Evolutionary conservation across 2,113 vertebrate genomes (phyloP).

Genomic region (Microtus montanus): DNA sequence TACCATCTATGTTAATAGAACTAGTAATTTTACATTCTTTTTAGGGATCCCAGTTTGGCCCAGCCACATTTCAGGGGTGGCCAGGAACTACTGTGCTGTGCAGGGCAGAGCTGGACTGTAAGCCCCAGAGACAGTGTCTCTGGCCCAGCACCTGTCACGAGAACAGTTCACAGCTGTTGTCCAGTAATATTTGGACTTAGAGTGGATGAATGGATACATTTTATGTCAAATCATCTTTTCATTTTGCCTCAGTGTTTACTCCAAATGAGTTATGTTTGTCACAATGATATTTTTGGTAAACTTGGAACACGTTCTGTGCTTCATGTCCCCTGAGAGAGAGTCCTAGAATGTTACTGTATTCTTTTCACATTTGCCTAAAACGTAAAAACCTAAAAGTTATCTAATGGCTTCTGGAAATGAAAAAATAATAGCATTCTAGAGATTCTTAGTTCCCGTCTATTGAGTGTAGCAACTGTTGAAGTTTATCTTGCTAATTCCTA

Average conservation of each 20-base stretch:
- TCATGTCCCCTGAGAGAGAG: neutral
- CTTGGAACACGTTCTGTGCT: neutral
- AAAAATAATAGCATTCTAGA: conserved; percentile 1
- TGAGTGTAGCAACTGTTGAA: neutral
- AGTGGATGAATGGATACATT: conserved; percentile 36
- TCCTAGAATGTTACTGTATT: conserved; percentile 29
- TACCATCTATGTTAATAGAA: neutral
- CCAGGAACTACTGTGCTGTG: neutral
- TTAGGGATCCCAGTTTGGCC: neutral
- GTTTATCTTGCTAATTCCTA: conserved; percentile 34
- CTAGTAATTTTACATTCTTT: neutral
- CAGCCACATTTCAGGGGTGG: neutral
- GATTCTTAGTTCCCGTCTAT: neutral
- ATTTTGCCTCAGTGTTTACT: conserved; percentile 1
- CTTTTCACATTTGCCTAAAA: conserved; percentile 46
- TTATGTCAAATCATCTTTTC: conserved; percentile 18
- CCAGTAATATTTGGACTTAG: neutral
- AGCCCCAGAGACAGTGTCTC: neutral
- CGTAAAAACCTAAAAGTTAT: conserved; percentile 1
- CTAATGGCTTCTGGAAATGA: neutral
- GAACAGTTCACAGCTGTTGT: neutral
- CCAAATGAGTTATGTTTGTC: neutral
- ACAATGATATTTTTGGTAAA: conserved; percentile 39
- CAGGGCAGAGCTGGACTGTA: neutral
- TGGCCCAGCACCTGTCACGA: neutral